Percentiles rank a stretch among this genome's conserved stretches.
These are phyloP conservation scores for Trematocara variabile DNA, from an alignment of 2,113 vertebrate species.

Conservation along the genomic window DNA sequence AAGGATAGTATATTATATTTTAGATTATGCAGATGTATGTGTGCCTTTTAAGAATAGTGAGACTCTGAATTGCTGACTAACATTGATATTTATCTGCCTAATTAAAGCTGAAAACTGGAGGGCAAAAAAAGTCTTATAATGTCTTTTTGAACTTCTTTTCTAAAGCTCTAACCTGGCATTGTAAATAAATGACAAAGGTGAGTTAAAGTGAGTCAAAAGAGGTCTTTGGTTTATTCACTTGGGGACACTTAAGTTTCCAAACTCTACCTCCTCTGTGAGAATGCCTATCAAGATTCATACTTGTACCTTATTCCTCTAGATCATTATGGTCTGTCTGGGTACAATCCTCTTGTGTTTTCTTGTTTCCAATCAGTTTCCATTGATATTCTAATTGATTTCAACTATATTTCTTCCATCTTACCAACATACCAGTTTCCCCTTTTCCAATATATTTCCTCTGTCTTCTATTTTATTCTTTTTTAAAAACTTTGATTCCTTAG, in stretches of 20 bases:
- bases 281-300: neutral
- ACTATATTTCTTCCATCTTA: too few species aligned
- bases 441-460: too few species aligned
- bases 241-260: neutral
- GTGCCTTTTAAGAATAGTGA: neutral
- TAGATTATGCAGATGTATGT: neutral
- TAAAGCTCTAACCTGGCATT: neutral
- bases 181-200: neutral
- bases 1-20: neutral
- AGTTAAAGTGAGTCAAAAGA: neutral
- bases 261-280: neutral
- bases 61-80: neutral
- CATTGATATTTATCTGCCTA: neutral
- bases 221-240: neutral
- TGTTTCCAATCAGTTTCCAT: too few species aligned
- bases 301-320: neutral
- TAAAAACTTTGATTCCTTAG: too few species aligned
- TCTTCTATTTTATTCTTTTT: too few species aligned
- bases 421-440: too few species aligned
- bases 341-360: too few species aligned
- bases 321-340: neutral
- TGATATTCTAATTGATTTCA: too few species aligned
- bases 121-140: neutral
- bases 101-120: neutral
- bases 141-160: slow-evolving; percentile 1